phyloP scores from a whole-genome alignment of 2,888 invertebrate species.

The Papilio demoleus region DNA sequence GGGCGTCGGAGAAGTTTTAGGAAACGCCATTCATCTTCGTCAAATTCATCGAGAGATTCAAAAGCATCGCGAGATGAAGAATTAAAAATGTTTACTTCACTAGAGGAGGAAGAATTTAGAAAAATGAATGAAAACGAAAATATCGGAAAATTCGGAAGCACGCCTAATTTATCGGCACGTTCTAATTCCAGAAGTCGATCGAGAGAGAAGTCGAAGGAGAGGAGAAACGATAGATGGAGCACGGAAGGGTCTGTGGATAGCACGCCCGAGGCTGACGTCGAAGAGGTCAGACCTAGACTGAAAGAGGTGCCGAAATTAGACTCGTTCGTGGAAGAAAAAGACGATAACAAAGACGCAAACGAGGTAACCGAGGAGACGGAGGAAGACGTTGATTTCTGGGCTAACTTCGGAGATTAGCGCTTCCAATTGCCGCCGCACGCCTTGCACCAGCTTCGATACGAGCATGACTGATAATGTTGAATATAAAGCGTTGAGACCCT shows the following conservation, averaged over 20 bases:
- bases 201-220: slow-evolving; percentile 69
- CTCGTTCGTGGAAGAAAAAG: slow-evolving; percentile 73
- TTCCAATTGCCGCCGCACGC: slow-evolving; percentile 64
- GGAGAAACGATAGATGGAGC: slow-evolving; percentile 65
- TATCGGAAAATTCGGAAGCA: slow-evolving; percentile 65
- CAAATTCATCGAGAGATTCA: slow-evolving; percentile 85
- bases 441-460: slow-evolving; percentile 62
- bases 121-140: slow-evolving; percentile 63
- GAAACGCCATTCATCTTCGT: slow-evolving; percentile 84
- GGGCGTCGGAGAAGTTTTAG: slow-evolving; percentile 84
- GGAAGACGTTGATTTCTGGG: slow-evolving; percentile 77
- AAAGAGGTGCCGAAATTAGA: slow-evolving; percentile 66
- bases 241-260: slow-evolving; percentile 61
- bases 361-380: slow-evolving; percentile 75
- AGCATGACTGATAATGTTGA: slow-evolving; percentile 76
- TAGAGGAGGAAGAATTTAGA: slow-evolving; percentile 85
- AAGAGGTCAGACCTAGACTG: slow-evolving; percentile 52
- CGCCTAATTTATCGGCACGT: slow-evolving; percentile 79
- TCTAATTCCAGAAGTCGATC: slow-evolving; percentile 83
- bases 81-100: slow-evolving; percentile 85
- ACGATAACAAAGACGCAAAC: slow-evolving; percentile 59
- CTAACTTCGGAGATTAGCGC: slow-evolving; percentile 73
- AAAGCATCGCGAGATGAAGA: slow-evolving; percentile 86
- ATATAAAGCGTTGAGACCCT: slow-evolving; percentile 68
- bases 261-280: slow-evolving; percentile 55